Evolutionary conservation across 2,113 vertebrate genomes (phyloP).

Genomic region (Marmota flaviventris): DNA sequence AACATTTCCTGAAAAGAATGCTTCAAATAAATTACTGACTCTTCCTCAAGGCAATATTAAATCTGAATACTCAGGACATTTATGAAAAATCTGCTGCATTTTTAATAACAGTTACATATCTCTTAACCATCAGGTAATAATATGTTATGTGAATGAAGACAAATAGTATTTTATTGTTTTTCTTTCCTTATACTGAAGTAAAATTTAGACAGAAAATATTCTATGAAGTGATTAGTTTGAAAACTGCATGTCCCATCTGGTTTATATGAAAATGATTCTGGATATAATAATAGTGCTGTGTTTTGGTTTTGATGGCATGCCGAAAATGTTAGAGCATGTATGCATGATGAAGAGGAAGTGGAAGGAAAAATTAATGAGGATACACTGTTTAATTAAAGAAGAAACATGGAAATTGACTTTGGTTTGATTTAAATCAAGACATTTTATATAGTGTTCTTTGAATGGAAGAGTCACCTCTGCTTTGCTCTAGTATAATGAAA

Average conservation of each 20-base stretch:
- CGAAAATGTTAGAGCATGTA: not conserved
- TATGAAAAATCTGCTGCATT: not conserved
- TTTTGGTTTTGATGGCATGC: not conserved
- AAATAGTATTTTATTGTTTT: not conserved
- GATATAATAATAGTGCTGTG: not conserved
- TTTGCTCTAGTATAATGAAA: not conserved
- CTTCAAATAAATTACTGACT: not conserved
- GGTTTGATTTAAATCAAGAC: not conserved
- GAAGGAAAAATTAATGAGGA: not conserved
- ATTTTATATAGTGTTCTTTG: not conserved
- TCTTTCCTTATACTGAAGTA: not conserved
- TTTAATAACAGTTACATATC: not conserved
- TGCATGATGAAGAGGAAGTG: not conserved
- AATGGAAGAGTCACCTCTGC: not conserved
- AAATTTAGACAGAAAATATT: slow-evolving; percentile 21
- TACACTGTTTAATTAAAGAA: not conserved
- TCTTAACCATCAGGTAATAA: not conserved
- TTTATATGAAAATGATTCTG: not conserved
- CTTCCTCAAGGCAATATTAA: not conserved
- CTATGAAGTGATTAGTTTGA: not conserved
- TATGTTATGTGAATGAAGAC: not conserved
- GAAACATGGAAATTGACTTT: not conserved
- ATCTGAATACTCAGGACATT: not conserved
- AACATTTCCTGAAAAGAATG: not conserved
- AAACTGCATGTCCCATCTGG: not conserved